These are phyloP conservation scores for Rosalia funebris DNA, from an alignment of 2,888 invertebrate genomes.

Conservation along the genomic window DNA sequence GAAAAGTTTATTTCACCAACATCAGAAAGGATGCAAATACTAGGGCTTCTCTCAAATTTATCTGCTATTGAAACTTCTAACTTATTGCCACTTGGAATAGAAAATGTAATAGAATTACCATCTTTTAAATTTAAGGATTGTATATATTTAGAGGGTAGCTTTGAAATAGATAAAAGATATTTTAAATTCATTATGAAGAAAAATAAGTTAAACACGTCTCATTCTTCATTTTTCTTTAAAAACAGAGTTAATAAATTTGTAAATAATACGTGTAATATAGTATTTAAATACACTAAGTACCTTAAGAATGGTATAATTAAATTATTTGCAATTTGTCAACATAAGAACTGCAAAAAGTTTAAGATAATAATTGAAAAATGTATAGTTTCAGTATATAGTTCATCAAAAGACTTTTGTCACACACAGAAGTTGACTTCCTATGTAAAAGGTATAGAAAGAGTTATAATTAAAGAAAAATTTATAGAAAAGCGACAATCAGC, in stretches of 20 bases:
- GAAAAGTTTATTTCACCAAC: too few relatives aligned
- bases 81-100: too few relatives aligned
- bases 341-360: constrained; percentile 26
- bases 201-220: too few relatives aligned
- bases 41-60: too few relatives aligned
- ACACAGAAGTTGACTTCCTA: neutral
- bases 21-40: too few relatives aligned
- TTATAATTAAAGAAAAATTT: constrained; percentile 1
- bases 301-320: constrained; percentile 4
- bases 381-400: constrained; percentile 1
- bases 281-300: constrained; percentile 19
- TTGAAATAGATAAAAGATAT: constrained; percentile 9
- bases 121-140: constrained; percentile 15
- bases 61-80: too few relatives aligned
- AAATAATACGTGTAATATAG: constrained; percentile 25
- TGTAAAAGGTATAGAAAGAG: constrained; percentile 7
- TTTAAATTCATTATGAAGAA: neutral
- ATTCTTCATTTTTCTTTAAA: constrained; percentile 19
- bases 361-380: constrained; percentile 2
- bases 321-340: constrained; percentile 22
- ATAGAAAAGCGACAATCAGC: constrained; percentile 1
- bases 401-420: constrained; percentile 22
- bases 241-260: constrained; percentile 22
- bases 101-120: too few relatives aligned
- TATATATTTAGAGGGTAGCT: constrained; percentile 9